Conservation (phyloP, 2,888 invertebrate species). For the Horisme vitalbata region DNA sequence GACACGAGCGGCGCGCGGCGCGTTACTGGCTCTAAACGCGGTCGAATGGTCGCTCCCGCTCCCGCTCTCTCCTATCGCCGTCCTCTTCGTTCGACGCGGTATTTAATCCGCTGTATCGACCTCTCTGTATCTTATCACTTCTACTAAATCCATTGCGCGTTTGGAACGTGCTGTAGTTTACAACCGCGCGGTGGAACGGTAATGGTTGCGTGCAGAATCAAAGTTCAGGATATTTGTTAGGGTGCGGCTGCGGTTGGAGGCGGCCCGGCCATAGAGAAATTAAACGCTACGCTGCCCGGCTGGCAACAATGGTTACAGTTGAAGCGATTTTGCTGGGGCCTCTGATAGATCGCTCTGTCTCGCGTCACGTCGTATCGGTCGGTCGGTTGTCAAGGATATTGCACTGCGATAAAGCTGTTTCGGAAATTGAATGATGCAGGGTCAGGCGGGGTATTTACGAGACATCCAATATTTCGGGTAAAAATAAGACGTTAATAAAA, state of each 20-base stretch:
- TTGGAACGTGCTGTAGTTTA: not conserved
- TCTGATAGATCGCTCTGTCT: constrained; percentile 13
- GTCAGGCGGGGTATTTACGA: too few species aligned
- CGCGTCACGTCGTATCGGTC: constrained; percentile 3
- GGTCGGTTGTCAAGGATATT: too few species aligned
- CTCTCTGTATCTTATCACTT: constrained; percentile 4
- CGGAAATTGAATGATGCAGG: too few species aligned
- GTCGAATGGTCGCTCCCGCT: constrained; percentile 51
- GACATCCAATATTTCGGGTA: too few species aligned
- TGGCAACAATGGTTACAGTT: constrained; percentile 43
- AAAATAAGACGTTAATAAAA: too few species aligned
- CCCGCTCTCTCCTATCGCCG: constrained; percentile 48
- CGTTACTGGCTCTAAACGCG: constrained; percentile 48
- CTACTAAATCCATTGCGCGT: constrained; percentile 18
- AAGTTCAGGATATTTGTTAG: constrained; percentile 21
- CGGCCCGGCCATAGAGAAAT: too few species aligned
- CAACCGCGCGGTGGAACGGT: not conserved
- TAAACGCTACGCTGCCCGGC: too few species aligned
- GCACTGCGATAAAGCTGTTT: too few species aligned
- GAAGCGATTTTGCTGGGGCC: constrained; percentile 45
- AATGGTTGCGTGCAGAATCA: constrained; percentile 28
- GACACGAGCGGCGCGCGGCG: constrained; percentile 53
- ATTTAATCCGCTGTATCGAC: constrained; percentile 47
- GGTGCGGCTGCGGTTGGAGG: constrained; percentile 38
- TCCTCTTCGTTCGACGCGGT: constrained; percentile 63